Percentiles rank a stretch among this genome's conserved stretches.
These are phyloP conservation scores for Todus mexicanus DNA, from an alignment of 2,797 vertebrate genomes.

Conservation along the genomic window DNA sequence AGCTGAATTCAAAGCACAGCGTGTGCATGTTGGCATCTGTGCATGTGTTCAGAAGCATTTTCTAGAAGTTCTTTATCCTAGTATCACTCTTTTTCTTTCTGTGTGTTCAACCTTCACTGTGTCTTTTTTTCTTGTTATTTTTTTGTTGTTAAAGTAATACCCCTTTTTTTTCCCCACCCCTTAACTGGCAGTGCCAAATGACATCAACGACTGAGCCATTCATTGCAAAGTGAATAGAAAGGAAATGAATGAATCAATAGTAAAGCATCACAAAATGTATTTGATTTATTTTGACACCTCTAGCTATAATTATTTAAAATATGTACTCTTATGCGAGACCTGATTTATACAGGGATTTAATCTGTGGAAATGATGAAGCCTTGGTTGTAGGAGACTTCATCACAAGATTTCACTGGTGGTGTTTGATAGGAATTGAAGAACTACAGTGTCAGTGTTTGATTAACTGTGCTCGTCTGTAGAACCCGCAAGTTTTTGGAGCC, in stretches of 20 bases:
- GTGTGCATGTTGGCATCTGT: neutral
- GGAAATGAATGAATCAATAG: neutral
- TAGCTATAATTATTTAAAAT: neutral
- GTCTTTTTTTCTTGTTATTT: too few relatives aligned
- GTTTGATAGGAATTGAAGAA: neutral
- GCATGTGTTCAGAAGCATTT: neutral
- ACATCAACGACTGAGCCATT: neutral
- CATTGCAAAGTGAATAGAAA: neutral
- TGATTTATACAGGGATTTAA: neutral
- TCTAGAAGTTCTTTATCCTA: neutral
- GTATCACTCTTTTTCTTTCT: fast-evolving
- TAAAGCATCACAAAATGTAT: neutral
- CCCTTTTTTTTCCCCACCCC: too few relatives aligned
- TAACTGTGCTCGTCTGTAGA: neutral
- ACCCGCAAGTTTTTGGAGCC: neutral
- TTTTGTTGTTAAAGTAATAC: too few relatives aligned
- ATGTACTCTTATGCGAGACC: fast-evolving
- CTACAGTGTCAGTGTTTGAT: neutral
- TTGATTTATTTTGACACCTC: neutral
- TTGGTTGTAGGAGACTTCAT: neutral
- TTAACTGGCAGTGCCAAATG: neutral
- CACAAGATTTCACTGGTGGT: neutral
- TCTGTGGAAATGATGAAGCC: neutral
- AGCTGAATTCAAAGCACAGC: neutral
- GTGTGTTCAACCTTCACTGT: neutral